Evolutionary conservation across 2,113 vertebrate genomes (phyloP), one percentile per base, ranked within the genome.

Genomic region (Rattus rattus): DNA sequence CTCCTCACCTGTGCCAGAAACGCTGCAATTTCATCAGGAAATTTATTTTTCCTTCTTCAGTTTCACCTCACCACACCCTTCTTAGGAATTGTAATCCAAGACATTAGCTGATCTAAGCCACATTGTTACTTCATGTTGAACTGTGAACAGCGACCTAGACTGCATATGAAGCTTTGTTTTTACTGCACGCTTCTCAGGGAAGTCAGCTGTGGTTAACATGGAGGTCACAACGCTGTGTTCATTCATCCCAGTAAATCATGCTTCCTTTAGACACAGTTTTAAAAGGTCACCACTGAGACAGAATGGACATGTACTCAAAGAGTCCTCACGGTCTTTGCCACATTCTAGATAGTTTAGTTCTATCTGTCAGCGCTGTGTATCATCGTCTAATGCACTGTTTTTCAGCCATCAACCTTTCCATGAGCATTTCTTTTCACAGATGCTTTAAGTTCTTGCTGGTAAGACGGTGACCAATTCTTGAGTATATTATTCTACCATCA

Each of bases 31-130:
- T 96, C 90, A 94, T 88, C 92, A 95, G 94, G 91, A 97, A 95
- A 73, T 83, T 91, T 95, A 26, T 79, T 88, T 92, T 89, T 17
- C 67, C 9, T 24, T 77, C 92, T 84, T 88, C 84, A 88, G 56
- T 95, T 91, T 93, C 81, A 69, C 49, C 92, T 95, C 39, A 93
- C 94, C 97, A 96, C 96, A 96, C 96, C 97, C 95, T 97, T 94
- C 90, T 86, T 33, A 96, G 95, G 93, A 98, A 98, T 96, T 95
- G 95, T 94, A 97, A 97, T 79, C 87, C 33, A 90, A 95, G 95
- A 94, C 70, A 49, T 83, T 94, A 90, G 84, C 83, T 96, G 80
- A 97, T 96, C 88, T 89, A 93, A 96, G 85, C 84, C 96, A 97
- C 49, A 75, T 92, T 96, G 96, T 84, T 84, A 80, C 52, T 95